Evolutionary conservation across 2,888 invertebrate species (phyloP).

Genomic region (Tipula helvola): DNA sequence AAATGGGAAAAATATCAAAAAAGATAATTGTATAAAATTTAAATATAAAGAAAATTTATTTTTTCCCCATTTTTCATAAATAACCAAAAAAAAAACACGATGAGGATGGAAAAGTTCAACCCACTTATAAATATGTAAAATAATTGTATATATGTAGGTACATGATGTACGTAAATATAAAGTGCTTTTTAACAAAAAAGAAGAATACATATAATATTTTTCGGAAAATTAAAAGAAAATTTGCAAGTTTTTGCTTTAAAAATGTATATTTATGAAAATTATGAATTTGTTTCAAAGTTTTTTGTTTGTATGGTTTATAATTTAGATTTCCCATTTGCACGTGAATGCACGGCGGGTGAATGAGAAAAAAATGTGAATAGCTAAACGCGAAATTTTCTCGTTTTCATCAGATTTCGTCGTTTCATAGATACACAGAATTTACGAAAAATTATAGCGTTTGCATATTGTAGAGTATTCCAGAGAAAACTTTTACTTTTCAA

Average conservation of each 20-base stretch:
- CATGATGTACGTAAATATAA: not conserved
- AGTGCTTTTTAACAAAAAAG: not conserved
- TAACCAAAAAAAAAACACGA: not conserved
- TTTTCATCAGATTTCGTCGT: not conserved
- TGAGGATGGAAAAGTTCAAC: not conserved
- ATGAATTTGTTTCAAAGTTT: not conserved
- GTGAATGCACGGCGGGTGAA: not conserved
- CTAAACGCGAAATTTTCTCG: not conserved
- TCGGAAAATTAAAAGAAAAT: not conserved
- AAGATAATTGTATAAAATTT: not conserved
- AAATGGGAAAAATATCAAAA: not conserved
- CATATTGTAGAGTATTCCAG: not conserved
- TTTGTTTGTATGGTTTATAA: not conserved
- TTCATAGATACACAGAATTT: not conserved
- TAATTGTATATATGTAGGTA: not conserved
- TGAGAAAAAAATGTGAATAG: not conserved
- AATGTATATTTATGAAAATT: not conserved
- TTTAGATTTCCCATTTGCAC: not conserved
- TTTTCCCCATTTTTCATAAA: not conserved
- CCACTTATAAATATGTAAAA: not conserved
- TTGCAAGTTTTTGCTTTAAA: not conserved
- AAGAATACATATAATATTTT: not conserved
- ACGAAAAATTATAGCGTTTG: not conserved
- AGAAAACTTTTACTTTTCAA: not conserved
- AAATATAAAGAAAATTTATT: not conserved